Conservation (phyloP, 2,797 vertebrate genomes). For the Acanthiza pusilla region DNA sequence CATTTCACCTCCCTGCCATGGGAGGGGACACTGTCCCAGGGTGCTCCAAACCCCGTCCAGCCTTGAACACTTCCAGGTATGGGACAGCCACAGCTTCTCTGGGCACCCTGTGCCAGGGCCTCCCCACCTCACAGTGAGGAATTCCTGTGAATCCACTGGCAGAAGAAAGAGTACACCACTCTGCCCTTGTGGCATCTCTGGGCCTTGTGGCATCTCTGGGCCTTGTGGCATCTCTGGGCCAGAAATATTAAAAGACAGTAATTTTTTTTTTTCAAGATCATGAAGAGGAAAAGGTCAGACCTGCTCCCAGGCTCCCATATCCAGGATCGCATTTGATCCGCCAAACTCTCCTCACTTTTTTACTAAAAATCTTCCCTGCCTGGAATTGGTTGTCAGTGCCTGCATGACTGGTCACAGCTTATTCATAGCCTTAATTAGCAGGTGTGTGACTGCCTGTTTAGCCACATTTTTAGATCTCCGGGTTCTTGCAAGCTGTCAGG, state of each 20-base stretch:
- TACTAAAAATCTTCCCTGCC: background rate
- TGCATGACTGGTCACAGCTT: background rate
- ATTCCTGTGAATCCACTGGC: background rate
- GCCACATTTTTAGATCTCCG: background rate
- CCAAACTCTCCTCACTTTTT: background rate
- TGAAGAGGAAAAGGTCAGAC: background rate
- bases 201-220: too few species aligned
- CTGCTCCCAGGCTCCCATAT: background rate
- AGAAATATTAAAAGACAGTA: background rate
- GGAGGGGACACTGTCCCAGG: background rate
- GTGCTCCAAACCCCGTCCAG: fast-evolving
- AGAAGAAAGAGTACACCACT: background rate
- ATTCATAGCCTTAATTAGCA: constrained; percentile 46
- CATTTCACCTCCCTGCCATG: background rate
- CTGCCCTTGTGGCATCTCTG: background rate
- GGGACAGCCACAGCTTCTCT: background rate
- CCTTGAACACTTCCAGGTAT: background rate
- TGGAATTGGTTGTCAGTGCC: background rate
- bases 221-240: background rate
- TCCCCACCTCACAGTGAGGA: fast-evolving
- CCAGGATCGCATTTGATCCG: background rate
- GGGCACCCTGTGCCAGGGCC: background rate
- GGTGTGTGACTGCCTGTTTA: constrained; percentile 18
- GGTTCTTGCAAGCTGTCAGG: constrained; percentile 15
- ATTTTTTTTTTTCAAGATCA: background rate